A percentile compares a stretch with the other conserved stretches of the same genome.
These are phyloP conservation scores for Chaetodon trifasciatus DNA, from an alignment of 2,797 vertebrate genomes.

Conservation along the genomic window DNA sequence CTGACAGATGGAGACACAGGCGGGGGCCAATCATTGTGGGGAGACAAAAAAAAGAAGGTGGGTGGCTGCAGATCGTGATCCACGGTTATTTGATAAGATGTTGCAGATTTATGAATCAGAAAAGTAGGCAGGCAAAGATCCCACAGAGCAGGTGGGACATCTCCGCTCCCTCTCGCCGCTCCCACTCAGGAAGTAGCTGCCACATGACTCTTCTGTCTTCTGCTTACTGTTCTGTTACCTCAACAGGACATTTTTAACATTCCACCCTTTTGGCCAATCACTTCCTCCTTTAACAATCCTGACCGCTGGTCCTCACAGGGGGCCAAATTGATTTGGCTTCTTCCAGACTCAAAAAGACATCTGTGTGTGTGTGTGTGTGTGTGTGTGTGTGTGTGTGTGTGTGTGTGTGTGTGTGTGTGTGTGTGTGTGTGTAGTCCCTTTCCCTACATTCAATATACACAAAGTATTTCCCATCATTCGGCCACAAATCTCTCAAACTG, in stretches of 20 bases:
- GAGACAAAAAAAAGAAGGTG: constrained; percentile 44
- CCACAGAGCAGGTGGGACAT: constrained; percentile 60
- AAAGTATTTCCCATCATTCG: background rate
- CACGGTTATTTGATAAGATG: constrained; percentile 54
- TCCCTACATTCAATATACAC: background rate
- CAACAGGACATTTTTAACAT: constrained; percentile 64
- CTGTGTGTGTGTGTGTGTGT: too few relatives aligned
- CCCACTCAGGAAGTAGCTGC: constrained; percentile 59
- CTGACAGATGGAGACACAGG: constrained; percentile 63
- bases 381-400: too few relatives aligned
- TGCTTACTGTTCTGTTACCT: constrained; percentile 23
- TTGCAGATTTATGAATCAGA: constrained; percentile 66
- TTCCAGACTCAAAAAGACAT: background rate
- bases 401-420: too few relatives aligned
- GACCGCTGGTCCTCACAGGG: constrained; percentile 18
- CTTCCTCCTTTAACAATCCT: constrained; percentile 16
- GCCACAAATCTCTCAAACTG: constrained; percentile 1
- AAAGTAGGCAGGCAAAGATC: constrained; percentile 58
- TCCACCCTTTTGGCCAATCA: constrained; percentile 54
- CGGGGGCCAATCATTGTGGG: constrained; percentile 44
- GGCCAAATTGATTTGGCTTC: constrained; percentile 10
- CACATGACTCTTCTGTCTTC: constrained; percentile 48
- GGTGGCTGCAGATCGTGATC: constrained; percentile 60
- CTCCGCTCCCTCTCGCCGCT: constrained; percentile 41
- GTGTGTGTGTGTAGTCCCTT: background rate